Evolutionary conservation across 64 coral and sea anemone species (phyloP).

Genomic region (Anthopleura sola): DNA sequence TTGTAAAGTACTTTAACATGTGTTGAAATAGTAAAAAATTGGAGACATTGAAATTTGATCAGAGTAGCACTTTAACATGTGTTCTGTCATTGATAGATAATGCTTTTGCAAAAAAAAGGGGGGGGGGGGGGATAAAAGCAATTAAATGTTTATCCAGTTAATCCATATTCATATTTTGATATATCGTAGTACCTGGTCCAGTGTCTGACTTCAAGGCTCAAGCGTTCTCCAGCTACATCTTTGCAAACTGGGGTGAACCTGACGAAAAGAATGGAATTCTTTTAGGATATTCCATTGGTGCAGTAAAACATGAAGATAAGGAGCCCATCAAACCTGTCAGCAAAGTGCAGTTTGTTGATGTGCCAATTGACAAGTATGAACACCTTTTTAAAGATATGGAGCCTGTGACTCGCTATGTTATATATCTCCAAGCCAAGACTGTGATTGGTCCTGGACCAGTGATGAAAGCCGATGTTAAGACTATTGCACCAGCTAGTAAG

Average conservation of each 20-base stretch:
- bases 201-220: constrained; percentile 18
- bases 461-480: background rate
- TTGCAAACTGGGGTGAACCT: constrained; percentile 39
- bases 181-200: constrained; percentile 25
- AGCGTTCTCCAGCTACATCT: constrained; percentile 49
- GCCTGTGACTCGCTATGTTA: constrained; percentile 17
- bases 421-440: constrained; percentile 34
- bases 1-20: too few species aligned
- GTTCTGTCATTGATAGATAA: too few species aligned
- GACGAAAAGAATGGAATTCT: constrained; percentile 43
- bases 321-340: background rate
- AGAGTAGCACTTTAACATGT: too few species aligned
- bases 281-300: constrained; percentile 20
- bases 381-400: constrained; percentile 1
- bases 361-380: background rate
- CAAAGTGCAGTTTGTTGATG: background rate
- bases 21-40: too few species aligned
- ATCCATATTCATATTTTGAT: background rate
- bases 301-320: background rate
- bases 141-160: too few species aligned
- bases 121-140: too few species aligned
- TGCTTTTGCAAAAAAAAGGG: too few species aligned
- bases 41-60: too few species aligned
- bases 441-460: background rate
- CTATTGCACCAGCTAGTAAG: constrained; percentile 22